phyloP scores from a whole-genome alignment of 2,113 vertebrate species.

The Proterorhinus semilunaris region DNA sequence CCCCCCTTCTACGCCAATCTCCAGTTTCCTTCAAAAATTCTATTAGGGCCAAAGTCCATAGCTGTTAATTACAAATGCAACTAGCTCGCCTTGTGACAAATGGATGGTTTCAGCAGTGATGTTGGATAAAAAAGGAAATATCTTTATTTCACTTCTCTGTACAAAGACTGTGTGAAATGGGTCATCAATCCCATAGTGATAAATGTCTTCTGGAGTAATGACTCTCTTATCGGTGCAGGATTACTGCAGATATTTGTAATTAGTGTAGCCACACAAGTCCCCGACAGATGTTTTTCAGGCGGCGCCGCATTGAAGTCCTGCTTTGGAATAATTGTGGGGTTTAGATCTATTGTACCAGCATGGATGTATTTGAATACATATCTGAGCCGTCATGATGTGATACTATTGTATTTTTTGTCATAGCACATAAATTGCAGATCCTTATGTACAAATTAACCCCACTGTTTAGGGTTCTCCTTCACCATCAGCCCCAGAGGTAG shows the following conservation, averaged over 20 bases:
- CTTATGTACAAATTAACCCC: constrained; percentile 12
- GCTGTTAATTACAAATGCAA: constrained; percentile 79
- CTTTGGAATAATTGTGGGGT: constrained; percentile 68
- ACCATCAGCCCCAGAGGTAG: constrained; percentile 61
- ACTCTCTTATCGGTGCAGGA: constrained; percentile 77
- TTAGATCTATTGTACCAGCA: constrained; percentile 50
- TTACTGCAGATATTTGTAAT: constrained; percentile 80
- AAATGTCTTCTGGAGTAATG: constrained; percentile 80
- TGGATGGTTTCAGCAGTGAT: constrained; percentile 72
- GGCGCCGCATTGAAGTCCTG: constrained; percentile 66
- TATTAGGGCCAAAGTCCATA: constrained; percentile 76
- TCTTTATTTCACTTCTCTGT: constrained; percentile 68
- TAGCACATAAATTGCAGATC: constrained; percentile 12
- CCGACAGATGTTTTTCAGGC: constrained; percentile 71
- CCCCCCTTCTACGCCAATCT: constrained; percentile 53
- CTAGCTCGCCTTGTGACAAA: constrained; percentile 75
- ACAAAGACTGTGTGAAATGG: constrained; percentile 77
- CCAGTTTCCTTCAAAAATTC: constrained; percentile 74
- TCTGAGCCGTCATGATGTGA: constrained; percentile 17
- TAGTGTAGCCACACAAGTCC: constrained; percentile 77
- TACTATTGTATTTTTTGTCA: constrained; percentile 30
- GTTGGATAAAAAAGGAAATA: constrained; percentile 73
- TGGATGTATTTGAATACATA: constrained; percentile 44
- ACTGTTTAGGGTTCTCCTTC: constrained; percentile 41
- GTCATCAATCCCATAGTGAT: constrained; percentile 80